These are phyloP conservation scores for Apodemia mormo DNA, from an alignment of 2,888 invertebrate species.

Conservation along the genomic window DNA sequence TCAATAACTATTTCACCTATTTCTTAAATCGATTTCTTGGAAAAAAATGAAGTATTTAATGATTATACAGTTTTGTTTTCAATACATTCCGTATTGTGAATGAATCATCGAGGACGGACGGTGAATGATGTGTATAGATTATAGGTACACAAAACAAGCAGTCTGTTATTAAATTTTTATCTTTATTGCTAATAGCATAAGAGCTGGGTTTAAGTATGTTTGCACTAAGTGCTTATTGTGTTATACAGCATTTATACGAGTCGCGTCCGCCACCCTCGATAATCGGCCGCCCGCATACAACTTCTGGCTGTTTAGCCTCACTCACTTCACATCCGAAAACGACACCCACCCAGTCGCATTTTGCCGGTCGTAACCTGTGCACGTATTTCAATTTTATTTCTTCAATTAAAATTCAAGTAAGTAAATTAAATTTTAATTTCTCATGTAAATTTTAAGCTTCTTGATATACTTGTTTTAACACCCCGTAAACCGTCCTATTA, in stretches of 20 bases:
- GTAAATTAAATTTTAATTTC: background rate
- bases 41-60: constrained; percentile 22
- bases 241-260: constrained; percentile 23
- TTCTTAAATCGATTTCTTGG: background rate
- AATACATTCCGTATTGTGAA: constrained; percentile 38
- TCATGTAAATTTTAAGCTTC: too few species aligned
- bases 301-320: constrained; percentile 36
- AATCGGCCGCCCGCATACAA: constrained; percentile 38
- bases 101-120: constrained; percentile 54
- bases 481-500: too few species aligned
- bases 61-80: constrained; percentile 35
- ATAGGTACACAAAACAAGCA: background rate
- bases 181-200: constrained; percentile 1
- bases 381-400: constrained; percentile 48
- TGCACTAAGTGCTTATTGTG: background rate
- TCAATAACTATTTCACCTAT: background rate
- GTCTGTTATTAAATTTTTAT: constrained; percentile 10
- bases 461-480: too few species aligned
- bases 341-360: constrained; percentile 56
- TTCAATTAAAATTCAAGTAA: constrained; percentile 45
- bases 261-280: constrained; percentile 52
- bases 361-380: constrained; percentile 58
- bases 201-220: constrained; percentile 2
- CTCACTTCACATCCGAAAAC: constrained; percentile 31
- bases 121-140: constrained; percentile 9